Conservation (phyloP, 2,113 vertebrate genomes). For the Peromyscus leucopus region DNA sequence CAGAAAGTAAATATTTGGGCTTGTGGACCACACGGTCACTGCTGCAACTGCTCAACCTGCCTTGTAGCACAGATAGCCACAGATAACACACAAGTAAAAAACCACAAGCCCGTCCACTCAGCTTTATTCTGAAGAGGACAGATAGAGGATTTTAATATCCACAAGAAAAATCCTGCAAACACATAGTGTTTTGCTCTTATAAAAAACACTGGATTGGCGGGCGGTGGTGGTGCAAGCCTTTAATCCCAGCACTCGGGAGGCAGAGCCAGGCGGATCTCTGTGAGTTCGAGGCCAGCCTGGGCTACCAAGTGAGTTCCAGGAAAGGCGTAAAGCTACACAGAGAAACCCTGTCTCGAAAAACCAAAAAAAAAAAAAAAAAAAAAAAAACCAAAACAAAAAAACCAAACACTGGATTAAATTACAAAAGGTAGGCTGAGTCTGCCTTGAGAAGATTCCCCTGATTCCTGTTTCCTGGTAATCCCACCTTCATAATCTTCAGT, state of each 20-base stretch:
- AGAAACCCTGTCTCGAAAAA: no score
- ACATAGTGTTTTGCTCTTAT: background rate
- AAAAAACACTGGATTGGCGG: no score
- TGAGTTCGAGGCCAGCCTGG: no score
- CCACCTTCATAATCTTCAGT: background rate
- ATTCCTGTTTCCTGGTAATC: background rate
- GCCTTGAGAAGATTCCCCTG: background rate
- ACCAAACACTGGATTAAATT: slow-evolving; percentile 22
- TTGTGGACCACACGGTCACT: background rate
- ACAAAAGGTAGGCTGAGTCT: background rate
- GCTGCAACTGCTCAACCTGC: background rate
- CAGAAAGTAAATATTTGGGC: background rate
- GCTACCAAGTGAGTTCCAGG: no score
- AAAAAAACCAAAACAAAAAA: no score
- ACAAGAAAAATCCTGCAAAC: background rate
- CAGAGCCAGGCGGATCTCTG: no score
- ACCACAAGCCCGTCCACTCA: background rate
- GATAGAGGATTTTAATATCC: background rate
- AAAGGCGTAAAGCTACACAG: no score
- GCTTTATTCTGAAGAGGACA: background rate
- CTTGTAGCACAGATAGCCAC: background rate
- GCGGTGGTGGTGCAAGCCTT: no score
- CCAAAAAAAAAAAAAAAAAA: no score
- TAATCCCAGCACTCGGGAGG: no score
- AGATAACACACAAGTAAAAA: background rate